Evolutionary conservation across 1,140 invertebrate genomes (phyloP).

Genomic region (Melanaphis sacchari): DNA sequence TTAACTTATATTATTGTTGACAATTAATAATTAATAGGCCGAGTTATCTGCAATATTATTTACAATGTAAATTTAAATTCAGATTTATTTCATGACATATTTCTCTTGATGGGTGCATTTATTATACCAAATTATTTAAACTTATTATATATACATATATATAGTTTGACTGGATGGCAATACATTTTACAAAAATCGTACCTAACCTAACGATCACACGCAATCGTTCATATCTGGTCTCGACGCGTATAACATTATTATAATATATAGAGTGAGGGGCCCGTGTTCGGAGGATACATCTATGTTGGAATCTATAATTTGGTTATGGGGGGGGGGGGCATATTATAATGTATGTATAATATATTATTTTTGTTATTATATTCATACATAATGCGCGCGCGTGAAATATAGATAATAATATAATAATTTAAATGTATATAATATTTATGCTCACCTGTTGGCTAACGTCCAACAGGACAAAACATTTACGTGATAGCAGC

Average conservation of each 20-base stretch:
- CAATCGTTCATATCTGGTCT: not conserved
- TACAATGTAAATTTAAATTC: no score
- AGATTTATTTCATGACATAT: no score
- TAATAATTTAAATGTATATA: not conserved
- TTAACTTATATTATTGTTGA: no score
- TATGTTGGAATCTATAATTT: not conserved
- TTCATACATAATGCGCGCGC: not conserved
- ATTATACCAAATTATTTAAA: not conserved
- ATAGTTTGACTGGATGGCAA: not conserved
- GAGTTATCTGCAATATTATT: no score
- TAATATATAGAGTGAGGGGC: not conserved
- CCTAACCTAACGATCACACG: not conserved
- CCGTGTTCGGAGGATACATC: not conserved
- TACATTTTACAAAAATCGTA: slow-evolving; percentile 11
- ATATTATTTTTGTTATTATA: not conserved
- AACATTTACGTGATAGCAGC: not conserved
- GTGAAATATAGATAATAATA: not conserved
- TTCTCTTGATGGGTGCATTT: not conserved
- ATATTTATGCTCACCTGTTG: slow-evolving; percentile 6
- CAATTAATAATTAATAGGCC: no score
- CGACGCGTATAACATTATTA: not conserved
- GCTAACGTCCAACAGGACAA: not conserved
- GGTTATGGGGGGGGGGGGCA: not conserved
- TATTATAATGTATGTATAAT: not conserved
- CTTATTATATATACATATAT: not conserved